Conservation (phyloP, 1,140 invertebrate genomes). For the Bombus consobrinus region DNA sequence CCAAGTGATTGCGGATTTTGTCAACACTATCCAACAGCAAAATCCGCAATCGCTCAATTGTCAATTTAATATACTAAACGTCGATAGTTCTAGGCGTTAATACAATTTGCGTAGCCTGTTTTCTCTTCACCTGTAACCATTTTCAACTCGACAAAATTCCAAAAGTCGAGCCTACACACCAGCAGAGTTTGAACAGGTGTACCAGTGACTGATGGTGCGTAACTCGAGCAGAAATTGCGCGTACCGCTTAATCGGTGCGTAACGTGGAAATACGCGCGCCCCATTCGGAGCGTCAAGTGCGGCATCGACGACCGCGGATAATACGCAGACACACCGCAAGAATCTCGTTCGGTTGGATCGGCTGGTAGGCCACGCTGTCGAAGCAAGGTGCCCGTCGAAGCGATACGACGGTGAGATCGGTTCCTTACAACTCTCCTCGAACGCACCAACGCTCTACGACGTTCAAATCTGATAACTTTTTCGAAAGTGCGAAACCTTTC, state of each 20-base stretch:
- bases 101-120: too few relatives aligned
- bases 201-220: neutral
- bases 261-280: neutral
- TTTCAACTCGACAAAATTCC: neutral
- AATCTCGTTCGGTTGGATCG: slow-evolving; percentile 52
- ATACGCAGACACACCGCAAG: slow-evolving; percentile 21
- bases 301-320: neutral
- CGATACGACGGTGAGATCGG: neutral
- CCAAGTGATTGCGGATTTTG: too few relatives aligned
- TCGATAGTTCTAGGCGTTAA: too few relatives aligned
- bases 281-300: neutral
- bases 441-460: neutral
- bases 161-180: neutral
- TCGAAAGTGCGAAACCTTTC: too few relatives aligned
- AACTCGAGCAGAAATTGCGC: slow-evolving; percentile 4
- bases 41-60: too few relatives aligned
- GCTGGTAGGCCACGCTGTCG: slow-evolving; percentile 43
- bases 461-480: neutral
- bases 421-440: neutral
- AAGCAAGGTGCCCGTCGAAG: slow-evolving; percentile 29
- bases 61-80: too few relatives aligned
- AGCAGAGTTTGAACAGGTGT: neutral
- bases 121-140: neutral
- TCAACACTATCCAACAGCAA: too few relatives aligned
- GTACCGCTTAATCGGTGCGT: slow-evolving; percentile 25